Conservation (phyloP, 2,797 vertebrate species). For the Amblyraja radiata region DNA sequence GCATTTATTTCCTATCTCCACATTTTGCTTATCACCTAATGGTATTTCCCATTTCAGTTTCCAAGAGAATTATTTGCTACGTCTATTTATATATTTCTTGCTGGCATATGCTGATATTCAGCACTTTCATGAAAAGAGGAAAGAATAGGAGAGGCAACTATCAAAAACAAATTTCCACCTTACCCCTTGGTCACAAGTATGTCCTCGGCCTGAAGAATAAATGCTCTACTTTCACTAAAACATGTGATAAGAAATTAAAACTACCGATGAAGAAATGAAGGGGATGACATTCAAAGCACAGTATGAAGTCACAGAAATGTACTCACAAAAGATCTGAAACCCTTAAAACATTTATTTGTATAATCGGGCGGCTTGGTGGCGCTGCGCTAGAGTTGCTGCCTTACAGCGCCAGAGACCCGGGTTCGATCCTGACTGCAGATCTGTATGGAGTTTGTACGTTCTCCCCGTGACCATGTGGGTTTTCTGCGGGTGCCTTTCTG, state of each 20-base stretch:
- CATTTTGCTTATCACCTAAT: no score
- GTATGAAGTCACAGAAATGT: background rate
- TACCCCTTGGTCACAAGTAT: background rate
- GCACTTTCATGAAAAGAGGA: background rate
- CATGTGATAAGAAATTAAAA: background rate
- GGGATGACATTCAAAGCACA: background rate
- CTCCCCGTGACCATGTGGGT: no score
- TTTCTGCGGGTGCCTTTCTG: no score
- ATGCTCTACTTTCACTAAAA: background rate
- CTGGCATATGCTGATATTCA: background rate
- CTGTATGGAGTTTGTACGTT: no score
- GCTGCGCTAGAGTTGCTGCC: no score
- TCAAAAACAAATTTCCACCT: background rate
- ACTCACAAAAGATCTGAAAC: background rate
- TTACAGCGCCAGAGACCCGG: no score
- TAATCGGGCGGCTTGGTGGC: background rate
- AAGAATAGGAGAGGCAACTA: background rate
- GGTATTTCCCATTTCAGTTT: no score
- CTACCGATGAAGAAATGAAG: background rate
- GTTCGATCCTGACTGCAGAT: no score
- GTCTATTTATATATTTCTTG: no score
- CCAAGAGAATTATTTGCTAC: no score
- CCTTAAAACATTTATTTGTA: background rate
- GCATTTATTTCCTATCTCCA: no score
- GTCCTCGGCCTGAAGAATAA: background rate